Conservation (phyloP, 1,140 invertebrate species). For the Carposina sasakii region DNA sequence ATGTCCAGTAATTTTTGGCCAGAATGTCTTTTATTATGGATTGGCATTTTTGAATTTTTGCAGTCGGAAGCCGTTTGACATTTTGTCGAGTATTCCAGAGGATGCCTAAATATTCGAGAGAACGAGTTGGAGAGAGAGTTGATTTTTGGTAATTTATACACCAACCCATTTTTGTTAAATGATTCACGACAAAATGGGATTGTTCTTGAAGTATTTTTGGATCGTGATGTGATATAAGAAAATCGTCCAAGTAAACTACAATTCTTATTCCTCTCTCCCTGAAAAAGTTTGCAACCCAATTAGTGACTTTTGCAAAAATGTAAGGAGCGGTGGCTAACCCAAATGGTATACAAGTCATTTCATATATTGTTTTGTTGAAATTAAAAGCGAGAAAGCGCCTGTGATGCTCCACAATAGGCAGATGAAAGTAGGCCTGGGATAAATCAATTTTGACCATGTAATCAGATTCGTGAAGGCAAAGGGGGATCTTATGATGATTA, state of each 20-base stretch:
- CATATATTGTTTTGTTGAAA: constrained; percentile 21
- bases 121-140: constrained; percentile 2
- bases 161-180: constrained; percentile 19
- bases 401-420: constrained; percentile 17
- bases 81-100: constrained; percentile 26
- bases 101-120: constrained; percentile 27
- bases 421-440: constrained; percentile 52
- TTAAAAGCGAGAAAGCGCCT: constrained; percentile 17
- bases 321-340: constrained; percentile 20
- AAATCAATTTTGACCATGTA: constrained; percentile 26
- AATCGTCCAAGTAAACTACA: constrained; percentile 29
- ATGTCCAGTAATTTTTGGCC: constrained; percentile 9
- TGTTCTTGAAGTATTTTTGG: neutral
- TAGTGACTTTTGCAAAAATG: constrained; percentile 26
- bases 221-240: constrained; percentile 19
- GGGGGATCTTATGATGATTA: constrained; percentile 17
- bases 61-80: constrained; percentile 21
- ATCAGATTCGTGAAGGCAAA: constrained; percentile 28
- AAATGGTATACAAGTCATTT: constrained; percentile 32
- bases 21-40: constrained; percentile 9
- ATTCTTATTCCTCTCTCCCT: constrained; percentile 15
- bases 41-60: constrained; percentile 10
- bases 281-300: constrained; percentile 31
- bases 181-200: neutral
- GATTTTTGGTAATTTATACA: constrained; percentile 20